Evolutionary conservation across 1,140 invertebrate species (phyloP).

Genomic region (Pseudachorutes palmiensis): DNA sequence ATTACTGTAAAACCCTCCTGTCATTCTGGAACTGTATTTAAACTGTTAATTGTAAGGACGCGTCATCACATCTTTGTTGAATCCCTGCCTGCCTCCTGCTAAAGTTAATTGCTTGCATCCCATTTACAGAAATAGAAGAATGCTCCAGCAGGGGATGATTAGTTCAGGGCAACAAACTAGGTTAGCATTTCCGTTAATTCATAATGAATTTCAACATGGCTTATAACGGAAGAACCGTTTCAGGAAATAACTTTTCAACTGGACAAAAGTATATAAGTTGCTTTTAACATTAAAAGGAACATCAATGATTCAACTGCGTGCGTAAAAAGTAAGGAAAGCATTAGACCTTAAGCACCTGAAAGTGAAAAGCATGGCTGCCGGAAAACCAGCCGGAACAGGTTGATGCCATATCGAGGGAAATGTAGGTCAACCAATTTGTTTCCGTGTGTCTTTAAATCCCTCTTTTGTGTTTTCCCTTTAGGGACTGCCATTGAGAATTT

Average conservation of each 20-base stretch:
- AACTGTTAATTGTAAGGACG: no score
- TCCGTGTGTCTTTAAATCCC: not conserved
- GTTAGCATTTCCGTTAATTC: not conserved
- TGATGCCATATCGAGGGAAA: not conserved
- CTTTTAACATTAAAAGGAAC: not conserved
- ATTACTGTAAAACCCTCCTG: not conserved
- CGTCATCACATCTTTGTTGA: no score
- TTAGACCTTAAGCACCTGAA: not conserved
- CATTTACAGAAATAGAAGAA: constrained; percentile 1
- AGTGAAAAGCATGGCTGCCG: not conserved
- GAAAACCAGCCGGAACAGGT: not conserved
- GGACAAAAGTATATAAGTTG: not conserved
- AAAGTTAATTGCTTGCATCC: not conserved
- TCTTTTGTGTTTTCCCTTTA: not conserved
- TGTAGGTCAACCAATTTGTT: not conserved
- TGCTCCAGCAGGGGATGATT: not conserved
- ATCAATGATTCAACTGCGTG: not conserved
- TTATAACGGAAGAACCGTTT: no score
- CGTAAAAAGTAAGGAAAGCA: not conserved
- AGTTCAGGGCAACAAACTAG: not conserved
- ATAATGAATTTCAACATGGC: no score
- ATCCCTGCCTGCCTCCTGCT: no score
- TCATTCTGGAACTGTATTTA: not conserved
- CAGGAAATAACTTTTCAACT: no score
- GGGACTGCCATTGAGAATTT: no score